Base-by-base conservation (phyloP, 1,140 invertebrate genomes). In the Drosophila ficusphila region DNA sequence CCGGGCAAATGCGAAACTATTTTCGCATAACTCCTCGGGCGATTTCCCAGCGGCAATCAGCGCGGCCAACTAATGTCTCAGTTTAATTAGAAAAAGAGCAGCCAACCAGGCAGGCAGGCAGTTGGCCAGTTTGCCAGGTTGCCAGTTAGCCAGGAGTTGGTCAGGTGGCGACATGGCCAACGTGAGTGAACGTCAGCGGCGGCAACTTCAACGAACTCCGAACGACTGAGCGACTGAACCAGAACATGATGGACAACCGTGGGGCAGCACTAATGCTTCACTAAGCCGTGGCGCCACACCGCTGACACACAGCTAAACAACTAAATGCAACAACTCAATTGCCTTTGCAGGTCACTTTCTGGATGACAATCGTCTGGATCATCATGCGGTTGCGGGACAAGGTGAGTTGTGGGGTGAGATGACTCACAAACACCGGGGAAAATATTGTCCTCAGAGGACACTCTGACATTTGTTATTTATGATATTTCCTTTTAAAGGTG, bases 281-380 rank as follows among this genome's bases (percentile, higher is more conserved):
- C 56, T 19, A 54, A 36, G 29, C 39, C 12, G 36, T 61, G 82
- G 77, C 82, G 82, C 82, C 82, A 82, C 61, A 51, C 6, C 18
- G 23, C 58, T 71, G 71, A 64, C 64, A 57, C 69, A 49, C 62
- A 61, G n/a, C n/a, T n/a, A n/a, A n/a, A 34, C 81, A 73, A 79
- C 68, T 77, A 53, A 88, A 85, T 49, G 58, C 68, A 82, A 88
- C 82, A 88, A 78, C 82, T 88, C 82, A 88, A 88, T 90, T 75
- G 46, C 42, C 41, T 61, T 81, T 85, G 57, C 76, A 91, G 91
- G 90, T 76, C 91, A 91, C 76, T 79, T 91, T 75, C 77, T 91
- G 53, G 91, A 91, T 65, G 91, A 91, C 67, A 90, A 89, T 76
- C 89, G 90, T 53, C 74, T 91, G 70, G 77, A 91, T 57, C 90